phyloP scores from a whole-genome alignment of 1,140 invertebrate genomes.

The Lerema accius region DNA sequence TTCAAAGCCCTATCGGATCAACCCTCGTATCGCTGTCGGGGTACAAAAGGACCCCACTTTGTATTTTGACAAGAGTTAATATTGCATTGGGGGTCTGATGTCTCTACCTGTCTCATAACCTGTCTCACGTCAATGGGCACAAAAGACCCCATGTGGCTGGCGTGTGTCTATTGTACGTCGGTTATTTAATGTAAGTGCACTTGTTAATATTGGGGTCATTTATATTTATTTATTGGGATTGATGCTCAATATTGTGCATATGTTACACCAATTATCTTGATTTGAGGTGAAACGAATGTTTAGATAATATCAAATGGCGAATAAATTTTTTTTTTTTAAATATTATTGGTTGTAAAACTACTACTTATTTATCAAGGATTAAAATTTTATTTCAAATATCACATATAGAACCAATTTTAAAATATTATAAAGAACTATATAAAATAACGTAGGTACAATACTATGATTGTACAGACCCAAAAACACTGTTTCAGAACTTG shows the following conservation, averaged over 20 bases:
- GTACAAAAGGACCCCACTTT: constrained; percentile 51
- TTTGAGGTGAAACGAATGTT: not conserved
- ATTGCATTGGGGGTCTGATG: constrained; percentile 42
- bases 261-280: not conserved
- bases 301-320: too few species aligned
- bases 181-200: constrained; percentile 43
- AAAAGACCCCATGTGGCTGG: constrained; percentile 32
- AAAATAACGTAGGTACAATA: too few species aligned
- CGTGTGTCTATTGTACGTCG: constrained; percentile 43
- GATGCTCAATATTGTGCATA: not conserved
- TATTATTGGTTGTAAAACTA: too few species aligned
- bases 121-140: constrained; percentile 13
- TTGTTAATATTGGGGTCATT: constrained; percentile 34
- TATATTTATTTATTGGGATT: constrained; percentile 5
- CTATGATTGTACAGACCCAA: too few species aligned
- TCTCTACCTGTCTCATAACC: constrained; percentile 49
- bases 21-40: constrained; percentile 55
- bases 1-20: constrained; percentile 29
- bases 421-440: too few species aligned
- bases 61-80: constrained; percentile 72
- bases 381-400: too few species aligned
- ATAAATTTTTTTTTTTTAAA: too few species aligned
- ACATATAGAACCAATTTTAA: too few species aligned
- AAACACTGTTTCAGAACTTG: too few species aligned
- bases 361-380: too few species aligned